phyloP scores from a whole-genome alignment of 2,888 invertebrate genomes.

The Pachymerium ferrugineum region DNA sequence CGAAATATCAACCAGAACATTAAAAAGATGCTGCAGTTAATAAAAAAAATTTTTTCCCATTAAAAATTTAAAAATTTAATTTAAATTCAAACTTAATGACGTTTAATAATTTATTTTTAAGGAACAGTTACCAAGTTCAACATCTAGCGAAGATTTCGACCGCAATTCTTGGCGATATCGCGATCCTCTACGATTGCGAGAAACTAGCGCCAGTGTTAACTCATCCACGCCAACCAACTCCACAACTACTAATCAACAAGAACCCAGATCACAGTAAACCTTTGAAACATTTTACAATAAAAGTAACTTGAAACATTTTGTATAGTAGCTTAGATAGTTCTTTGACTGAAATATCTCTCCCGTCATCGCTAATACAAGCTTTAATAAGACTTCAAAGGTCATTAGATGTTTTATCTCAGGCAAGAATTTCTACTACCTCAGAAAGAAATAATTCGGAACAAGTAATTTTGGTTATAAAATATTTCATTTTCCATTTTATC shows the following conservation, averaged over 20 bases:
- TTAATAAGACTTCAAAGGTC: slow-evolving; percentile 27
- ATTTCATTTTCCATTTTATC: neutral
- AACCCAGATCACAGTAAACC: neutral
- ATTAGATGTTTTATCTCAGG: slow-evolving; percentile 15
- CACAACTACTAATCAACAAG: neutral
- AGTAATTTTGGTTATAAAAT: neutral
- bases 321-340: neutral
- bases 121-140: neutral
- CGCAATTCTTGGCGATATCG: slow-evolving; percentile 31
- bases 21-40: too few species aligned
- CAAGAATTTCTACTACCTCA: neutral
- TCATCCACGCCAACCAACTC: neutral
- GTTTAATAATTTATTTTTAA: too few species aligned
- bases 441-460: slow-evolving; percentile 28
- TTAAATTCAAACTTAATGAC: too few species aligned
- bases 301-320: too few species aligned
- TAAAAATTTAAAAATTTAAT: too few species aligned
- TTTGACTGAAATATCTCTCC: slow-evolving; percentile 17
- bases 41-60: too few species aligned
- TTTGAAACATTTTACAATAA: too few species aligned
- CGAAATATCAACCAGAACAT: too few species aligned
- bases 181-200: slow-evolving; percentile 25
- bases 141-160: neutral
- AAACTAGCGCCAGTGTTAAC: neutral
- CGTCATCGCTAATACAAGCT: slow-evolving; percentile 31